Evolutionary conservation across 2,113 vertebrate species (phyloP).

Genomic region (Coturnix japonica): DNA sequence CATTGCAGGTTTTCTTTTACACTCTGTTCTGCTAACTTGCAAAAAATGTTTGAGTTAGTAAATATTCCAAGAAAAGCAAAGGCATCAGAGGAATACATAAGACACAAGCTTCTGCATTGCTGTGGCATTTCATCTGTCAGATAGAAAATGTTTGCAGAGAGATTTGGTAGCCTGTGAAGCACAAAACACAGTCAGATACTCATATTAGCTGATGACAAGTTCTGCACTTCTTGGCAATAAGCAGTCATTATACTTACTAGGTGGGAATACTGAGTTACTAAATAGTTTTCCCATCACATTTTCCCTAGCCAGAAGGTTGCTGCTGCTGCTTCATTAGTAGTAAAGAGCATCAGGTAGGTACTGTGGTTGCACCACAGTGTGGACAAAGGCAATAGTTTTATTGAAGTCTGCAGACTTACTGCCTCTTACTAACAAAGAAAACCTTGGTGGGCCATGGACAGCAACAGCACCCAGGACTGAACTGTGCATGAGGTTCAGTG

Average conservation of each 20-base stretch:
- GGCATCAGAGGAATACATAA: background rate
- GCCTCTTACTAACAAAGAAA: background rate
- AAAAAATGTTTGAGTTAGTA: background rate
- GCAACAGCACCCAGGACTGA: background rate
- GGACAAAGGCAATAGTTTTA: background rate
- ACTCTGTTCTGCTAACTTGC: background rate
- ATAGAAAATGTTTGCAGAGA: background rate
- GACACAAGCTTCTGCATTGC: background rate
- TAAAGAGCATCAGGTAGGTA: background rate
- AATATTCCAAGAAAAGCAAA: background rate
- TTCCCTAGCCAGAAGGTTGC: background rate
- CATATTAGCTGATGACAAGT: background rate
- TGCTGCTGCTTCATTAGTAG: background rate
- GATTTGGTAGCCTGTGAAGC: background rate
- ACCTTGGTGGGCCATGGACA: rapidly evolving
- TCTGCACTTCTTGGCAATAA: background rate
- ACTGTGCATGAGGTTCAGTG: background rate
- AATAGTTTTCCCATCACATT: background rate
- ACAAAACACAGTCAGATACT: background rate
- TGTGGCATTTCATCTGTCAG: background rate
- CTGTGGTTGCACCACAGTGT: background rate
- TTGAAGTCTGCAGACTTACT: rapidly evolving
- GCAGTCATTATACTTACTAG: background rate
- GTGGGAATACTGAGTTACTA: background rate
- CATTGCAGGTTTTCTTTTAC: background rate